Conservation (phyloP, 2,113 vertebrate species). For the Jacana jacana region DNA sequence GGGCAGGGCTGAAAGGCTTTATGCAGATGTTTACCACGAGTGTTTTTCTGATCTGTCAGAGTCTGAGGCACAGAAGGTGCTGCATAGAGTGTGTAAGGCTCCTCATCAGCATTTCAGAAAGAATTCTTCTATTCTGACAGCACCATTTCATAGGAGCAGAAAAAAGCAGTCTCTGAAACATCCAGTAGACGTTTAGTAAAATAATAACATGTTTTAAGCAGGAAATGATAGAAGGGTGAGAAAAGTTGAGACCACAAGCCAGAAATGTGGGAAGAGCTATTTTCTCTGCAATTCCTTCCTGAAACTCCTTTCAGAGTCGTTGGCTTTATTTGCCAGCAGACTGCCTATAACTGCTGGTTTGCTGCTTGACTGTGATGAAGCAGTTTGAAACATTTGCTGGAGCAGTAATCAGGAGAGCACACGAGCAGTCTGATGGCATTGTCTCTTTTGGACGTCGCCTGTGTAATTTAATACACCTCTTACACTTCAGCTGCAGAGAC, state of each 20-base stretch:
- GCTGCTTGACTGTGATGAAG: background rate
- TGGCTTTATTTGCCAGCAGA: background rate
- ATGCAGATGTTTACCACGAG: background rate
- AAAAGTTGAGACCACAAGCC: background rate
- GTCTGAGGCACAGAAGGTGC: background rate
- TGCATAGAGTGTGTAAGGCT: background rate
- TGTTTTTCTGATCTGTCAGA: background rate
- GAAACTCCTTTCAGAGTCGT: background rate
- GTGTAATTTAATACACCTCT: background rate
- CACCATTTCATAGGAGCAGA: background rate
- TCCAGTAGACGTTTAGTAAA: background rate
- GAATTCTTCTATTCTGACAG: background rate
- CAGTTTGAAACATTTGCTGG: background rate
- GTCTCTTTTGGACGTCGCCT: background rate
- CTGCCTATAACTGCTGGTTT: background rate
- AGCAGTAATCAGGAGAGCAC: background rate
- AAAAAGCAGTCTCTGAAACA: background rate
- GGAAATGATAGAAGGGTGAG: background rate
- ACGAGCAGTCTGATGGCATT: background rate
- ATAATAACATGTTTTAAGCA: background rate
- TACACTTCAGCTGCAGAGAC: background rate
- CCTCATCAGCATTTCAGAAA: background rate
- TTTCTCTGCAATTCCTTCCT: background rate
- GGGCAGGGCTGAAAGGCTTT: background rate
- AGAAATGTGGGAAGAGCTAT: background rate